Percentiles rank a stretch among this genome's conserved stretches.
Conservation (phyloP, 1,140 invertebrate genomes). For the Drosophila funebris region DNA sequence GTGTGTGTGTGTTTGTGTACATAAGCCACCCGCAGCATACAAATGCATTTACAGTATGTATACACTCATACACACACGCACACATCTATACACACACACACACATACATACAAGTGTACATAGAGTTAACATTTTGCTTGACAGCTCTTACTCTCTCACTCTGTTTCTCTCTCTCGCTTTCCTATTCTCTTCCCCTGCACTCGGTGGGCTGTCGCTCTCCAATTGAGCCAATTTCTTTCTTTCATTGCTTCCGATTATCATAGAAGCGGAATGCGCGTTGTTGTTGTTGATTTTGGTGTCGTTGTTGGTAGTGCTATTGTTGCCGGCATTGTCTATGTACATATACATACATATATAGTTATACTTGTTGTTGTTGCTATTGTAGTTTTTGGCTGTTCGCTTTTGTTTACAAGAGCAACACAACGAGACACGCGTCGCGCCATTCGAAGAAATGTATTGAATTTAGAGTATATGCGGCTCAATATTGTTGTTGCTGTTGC, state of each 20-base stretch:
- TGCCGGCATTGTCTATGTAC: constrained; percentile 35
- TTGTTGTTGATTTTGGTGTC: constrained; percentile 26
- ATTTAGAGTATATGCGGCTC: constrained; percentile 14
- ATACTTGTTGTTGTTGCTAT: constrained; percentile 48
- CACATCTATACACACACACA: no score
- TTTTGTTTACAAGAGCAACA: constrained; percentile 49
- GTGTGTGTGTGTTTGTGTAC: constrained; percentile 17
- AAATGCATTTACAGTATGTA: constrained; percentile 42
- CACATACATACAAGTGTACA: constrained; percentile 16
- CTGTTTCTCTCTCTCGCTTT: constrained; percentile 13
- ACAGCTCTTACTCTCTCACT: constrained; percentile 20
- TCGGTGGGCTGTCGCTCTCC: constrained; percentile 60
- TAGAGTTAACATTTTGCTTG: constrained; percentile 26
- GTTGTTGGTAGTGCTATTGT: constrained; percentile 18
- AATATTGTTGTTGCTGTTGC: constrained; percentile 13
- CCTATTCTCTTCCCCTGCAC: constrained; percentile 17
- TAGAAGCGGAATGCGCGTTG: constrained; percentile 45
- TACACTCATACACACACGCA: constrained; percentile 31
- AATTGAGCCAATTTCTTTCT: constrained; percentile 79
- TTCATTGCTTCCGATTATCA: constrained; percentile 78
- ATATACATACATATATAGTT: constrained; percentile 23
- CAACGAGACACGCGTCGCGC: constrained; percentile 22
- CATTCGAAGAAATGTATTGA: constrained; percentile 21
- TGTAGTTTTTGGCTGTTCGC: constrained; percentile 13
- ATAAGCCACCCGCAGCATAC: constrained; percentile 35